These are phyloP conservation scores for Stomorhina lunata DNA, from an alignment of 2,888 invertebrate genomes.

Conservation along the genomic window DNA sequence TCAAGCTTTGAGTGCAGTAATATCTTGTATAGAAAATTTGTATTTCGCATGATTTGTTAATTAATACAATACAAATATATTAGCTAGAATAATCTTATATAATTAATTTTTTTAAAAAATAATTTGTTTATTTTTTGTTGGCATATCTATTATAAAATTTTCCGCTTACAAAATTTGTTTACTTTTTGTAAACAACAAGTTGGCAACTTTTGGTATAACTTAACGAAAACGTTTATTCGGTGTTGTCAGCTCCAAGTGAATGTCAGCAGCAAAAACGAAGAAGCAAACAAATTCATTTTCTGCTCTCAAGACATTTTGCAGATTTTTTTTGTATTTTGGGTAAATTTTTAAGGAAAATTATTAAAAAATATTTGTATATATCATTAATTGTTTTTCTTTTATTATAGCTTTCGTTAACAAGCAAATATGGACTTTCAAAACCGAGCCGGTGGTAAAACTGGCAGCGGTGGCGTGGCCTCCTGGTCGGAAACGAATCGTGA, in stretches of 20 bases:
- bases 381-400: not conserved
- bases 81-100: no score
- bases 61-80: no score
- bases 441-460: slow-evolving; percentile 98
- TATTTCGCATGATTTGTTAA: no score
- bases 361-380: not conserved
- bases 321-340: not conserved
- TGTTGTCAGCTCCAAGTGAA: not conserved
- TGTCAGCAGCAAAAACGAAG: not conserved
- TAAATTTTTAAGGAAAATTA: not conserved
- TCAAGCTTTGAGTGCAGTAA: no score
- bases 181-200: not conserved
- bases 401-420: not conserved
- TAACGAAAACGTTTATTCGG: slow-evolving; percentile 9
- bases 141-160: no score
- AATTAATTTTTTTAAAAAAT: no score
- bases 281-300: not conserved
- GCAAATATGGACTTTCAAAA: slow-evolving; percentile 97
- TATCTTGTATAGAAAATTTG: no score
- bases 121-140: no score
- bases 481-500: slow-evolving; percentile 99
- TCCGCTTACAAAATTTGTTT: no score
- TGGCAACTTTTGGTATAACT: not conserved
- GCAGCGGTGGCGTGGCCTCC: slow-evolving; percentile 99
- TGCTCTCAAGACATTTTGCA: no score